These are phyloP conservation scores for Scrobipalpa costella DNA, from an alignment of 2,888 invertebrate species.

Conservation along the genomic window DNA sequence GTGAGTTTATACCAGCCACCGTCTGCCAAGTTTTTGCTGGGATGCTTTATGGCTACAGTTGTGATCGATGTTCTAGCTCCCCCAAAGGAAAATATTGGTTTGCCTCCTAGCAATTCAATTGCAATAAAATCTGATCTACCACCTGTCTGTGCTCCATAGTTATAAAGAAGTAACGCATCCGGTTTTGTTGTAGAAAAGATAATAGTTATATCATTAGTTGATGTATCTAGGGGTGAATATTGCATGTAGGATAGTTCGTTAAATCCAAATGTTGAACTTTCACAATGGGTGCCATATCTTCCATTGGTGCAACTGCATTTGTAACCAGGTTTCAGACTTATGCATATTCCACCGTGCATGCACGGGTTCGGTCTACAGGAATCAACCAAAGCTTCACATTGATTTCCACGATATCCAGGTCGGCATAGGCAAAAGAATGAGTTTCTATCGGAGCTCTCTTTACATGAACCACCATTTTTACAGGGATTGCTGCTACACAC, in stretches of 20 bases:
- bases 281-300: slow-evolving; percentile 94
- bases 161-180: slow-evolving; percentile 93
- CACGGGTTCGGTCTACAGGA: slow-evolving; percentile 97
- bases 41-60: slow-evolving; percentile 85
- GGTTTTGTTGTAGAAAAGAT: slow-evolving; percentile 94
- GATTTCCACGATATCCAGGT: slow-evolving; percentile 94
- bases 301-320: slow-evolving; percentile 93
- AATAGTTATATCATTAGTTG: slow-evolving; percentile 94
- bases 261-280: slow-evolving; percentile 94
- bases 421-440: slow-evolving; percentile 96
- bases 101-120: slow-evolving; percentile 91
- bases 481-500: slow-evolving; percentile 93
- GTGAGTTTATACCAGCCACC: slow-evolving; percentile 96
- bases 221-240: slow-evolving; percentile 91
- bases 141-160: slow-evolving; percentile 92
- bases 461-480: slow-evolving; percentile 94
- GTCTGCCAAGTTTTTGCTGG: slow-evolving; percentile 86
- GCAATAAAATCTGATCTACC: slow-evolving; percentile 96
- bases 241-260: slow-evolving; percentile 94
- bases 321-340: slow-evolving; percentile 93
- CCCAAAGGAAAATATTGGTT: slow-evolving; percentile 93
- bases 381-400: slow-evolving; percentile 93
- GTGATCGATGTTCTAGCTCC: slow-evolving; percentile 94
- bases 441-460: slow-evolving; percentile 92
- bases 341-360: slow-evolving; percentile 92